Percentiles rank a stretch among this genome's conserved stretches.
Conservation (phyloP, 2,797 vertebrate species). For the Chloroceryle inda region DNA sequence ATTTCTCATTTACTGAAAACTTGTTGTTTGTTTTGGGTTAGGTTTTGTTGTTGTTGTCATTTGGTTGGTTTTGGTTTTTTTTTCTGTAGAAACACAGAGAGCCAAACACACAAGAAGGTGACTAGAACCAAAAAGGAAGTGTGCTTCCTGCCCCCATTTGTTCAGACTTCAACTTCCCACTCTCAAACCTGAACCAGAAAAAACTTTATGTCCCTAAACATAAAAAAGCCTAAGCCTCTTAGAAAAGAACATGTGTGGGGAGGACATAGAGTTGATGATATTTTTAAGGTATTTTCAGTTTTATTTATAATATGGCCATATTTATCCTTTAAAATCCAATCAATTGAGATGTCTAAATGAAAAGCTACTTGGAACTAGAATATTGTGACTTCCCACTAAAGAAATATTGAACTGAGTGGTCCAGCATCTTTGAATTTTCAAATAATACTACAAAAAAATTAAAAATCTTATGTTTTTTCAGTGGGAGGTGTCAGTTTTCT, state of each 20-base stretch:
- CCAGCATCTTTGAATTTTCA: background rate
- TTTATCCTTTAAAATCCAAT: background rate
- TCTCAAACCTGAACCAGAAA: accelerated
- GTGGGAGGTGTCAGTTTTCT: background rate
- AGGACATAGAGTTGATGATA: background rate
- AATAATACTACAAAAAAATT: background rate
- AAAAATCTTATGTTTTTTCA: background rate
- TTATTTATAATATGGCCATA: background rate
- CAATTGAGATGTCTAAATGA: background rate
- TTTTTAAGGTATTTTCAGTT: background rate
- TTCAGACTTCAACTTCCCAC: background rate
- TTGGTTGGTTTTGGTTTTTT: background rate
- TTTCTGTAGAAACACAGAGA: background rate
- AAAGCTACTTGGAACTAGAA: background rate
- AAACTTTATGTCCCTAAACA: background rate
- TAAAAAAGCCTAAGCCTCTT: background rate
- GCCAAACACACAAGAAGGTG: background rate
- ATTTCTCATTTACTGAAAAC: background rate
- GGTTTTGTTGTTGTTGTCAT: background rate
- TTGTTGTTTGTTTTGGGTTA: background rate
- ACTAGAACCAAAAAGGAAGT: background rate
- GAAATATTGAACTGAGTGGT: background rate
- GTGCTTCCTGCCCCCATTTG: background rate
- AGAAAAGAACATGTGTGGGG: background rate
- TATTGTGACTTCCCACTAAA: background rate